These are phyloP conservation scores for Peromyscus attwateri DNA, from an alignment of 2,797 vertebrate genomes.

Conservation along the genomic window DNA sequence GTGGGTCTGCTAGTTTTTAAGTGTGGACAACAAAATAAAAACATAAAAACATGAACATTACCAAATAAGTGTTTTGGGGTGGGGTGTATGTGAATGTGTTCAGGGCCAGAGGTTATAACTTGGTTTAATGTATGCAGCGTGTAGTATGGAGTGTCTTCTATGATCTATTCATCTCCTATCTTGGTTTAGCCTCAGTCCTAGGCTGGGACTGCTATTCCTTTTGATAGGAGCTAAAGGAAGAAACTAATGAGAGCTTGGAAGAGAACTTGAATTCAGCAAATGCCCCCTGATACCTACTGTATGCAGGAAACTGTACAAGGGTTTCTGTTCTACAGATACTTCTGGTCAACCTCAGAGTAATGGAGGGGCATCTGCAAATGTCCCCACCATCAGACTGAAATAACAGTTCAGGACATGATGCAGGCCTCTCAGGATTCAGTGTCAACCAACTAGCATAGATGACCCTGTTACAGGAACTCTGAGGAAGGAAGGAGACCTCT, in stretches of 20 bases:
- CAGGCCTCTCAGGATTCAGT: neutral
- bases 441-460: neutral
- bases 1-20: neutral
- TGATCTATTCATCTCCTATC: neutral
- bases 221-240: slow-evolving; percentile 36
- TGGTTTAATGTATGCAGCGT: neutral
- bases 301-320: neutral
- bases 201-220: neutral
- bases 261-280: slow-evolving; percentile 11
- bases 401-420: neutral
- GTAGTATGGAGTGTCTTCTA: too few species aligned
- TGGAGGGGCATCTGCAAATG: neutral
- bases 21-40: neutral
- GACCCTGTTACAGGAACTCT: neutral
- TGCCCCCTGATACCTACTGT: neutral
- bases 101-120: neutral
- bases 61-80: neutral
- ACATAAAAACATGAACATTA: neutral
- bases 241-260: neutral
- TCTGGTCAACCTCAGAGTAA: neutral
- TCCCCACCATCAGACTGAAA: neutral
- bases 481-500: neutral
- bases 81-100: neutral
- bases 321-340: neutral
- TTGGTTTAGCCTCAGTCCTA: neutral